Evolutionary conservation across 2,888 invertebrate species (phyloP), one percentile per base, ranked within the genome.

Genomic region (Lysandra bellargus): DNA sequence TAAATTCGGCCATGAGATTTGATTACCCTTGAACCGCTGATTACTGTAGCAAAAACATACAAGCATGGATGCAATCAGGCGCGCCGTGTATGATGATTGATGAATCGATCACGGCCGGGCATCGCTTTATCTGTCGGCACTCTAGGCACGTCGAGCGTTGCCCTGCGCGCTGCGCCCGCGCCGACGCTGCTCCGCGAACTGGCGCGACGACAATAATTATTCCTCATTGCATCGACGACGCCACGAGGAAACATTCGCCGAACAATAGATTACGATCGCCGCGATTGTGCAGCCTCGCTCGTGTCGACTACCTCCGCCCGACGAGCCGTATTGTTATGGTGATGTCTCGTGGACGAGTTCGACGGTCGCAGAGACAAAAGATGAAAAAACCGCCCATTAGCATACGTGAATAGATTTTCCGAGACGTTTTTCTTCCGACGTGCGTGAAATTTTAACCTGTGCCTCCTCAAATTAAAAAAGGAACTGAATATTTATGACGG

Each of bases 191-290:
- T 86, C 85, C 84, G 84, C 85, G 85, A 85, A 87, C 79, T 80
- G 79, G 81, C 80, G 69, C 84, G 84, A 83, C 85, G 87, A 88
- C 86, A 85, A 85, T 85, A 85, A 85, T 85, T 88, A 89, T 88
- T 87, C 85, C 84, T 89, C 85, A 85, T 85, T 87, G 86, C 86
- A 86, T 80, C 86, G 82, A 83, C 80, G 81, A 83, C 80, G 81
- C 82, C 79, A 80, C 81, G 81, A 82, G 79, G 86, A 82, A 80
- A 81, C 81, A 81, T 82, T 83, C 80, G 84, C 85, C 87, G 87
- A 91, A 94, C 93, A 93, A 93, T 92, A 90, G 90, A 88, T 87
- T 87, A 91, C 92, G 92, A 91, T 91, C 91, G 88, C 87, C 84
- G 87, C 88, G 89, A 89, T 88, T 91, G 90, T 90, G 85, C 83